phyloP scores from a whole-genome alignment of 2,113 vertebrate species.

The Baryphthengus martii region DNA sequence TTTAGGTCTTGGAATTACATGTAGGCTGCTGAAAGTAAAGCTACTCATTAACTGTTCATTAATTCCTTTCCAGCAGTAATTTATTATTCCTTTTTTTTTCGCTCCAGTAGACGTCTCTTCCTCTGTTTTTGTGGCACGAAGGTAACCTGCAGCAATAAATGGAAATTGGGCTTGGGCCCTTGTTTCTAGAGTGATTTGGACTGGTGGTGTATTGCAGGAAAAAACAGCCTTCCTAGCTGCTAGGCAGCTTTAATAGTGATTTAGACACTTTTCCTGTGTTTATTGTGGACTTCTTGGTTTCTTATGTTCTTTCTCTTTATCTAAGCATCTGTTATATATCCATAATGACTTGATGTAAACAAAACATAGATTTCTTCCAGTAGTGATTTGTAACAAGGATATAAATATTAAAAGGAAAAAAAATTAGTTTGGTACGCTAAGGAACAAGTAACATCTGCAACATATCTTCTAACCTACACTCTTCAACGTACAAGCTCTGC shows the following conservation, averaged over 20 bases:
- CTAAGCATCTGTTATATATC: not conserved
- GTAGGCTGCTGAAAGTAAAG: not conserved
- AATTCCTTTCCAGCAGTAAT: constrained; percentile 11
- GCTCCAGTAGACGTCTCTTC: not conserved
- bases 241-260: not conserved
- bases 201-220: not conserved
- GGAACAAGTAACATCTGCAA: not conserved
- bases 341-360: not conserved
- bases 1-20: not conserved
- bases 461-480: not conserved
- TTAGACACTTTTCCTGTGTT: not conserved
- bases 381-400: not conserved
- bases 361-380: not conserved
- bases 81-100: not conserved
- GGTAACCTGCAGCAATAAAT: not conserved
- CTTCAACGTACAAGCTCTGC: not conserved
- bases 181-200: not conserved
- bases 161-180: constrained; percentile 5
- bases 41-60: not conserved
- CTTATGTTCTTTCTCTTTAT: not conserved
- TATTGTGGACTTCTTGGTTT: not conserved
- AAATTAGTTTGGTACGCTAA: not conserved
- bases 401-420: not conserved
- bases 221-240: not conserved
- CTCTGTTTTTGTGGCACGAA: not conserved